Conservation (phyloP, 2,888 invertebrate genomes). For the Dicyrtoma fusca region DNA sequence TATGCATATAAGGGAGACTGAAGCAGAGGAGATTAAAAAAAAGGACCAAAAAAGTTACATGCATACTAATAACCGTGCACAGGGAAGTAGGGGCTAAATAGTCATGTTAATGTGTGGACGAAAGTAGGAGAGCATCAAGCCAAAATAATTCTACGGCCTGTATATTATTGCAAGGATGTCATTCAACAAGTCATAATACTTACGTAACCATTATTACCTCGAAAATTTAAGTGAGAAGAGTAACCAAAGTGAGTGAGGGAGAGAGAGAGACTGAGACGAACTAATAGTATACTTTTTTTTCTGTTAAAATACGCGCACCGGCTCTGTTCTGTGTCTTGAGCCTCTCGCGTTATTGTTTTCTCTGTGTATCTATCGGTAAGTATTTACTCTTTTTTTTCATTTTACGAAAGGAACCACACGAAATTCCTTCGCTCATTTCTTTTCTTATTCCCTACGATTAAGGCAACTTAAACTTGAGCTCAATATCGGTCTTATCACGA, state of each 20-base stretch:
- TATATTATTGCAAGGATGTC: neutral
- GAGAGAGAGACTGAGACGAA: too few relatives aligned
- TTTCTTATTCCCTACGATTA: conserved; percentile 20
- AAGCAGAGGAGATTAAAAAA: too few relatives aligned
- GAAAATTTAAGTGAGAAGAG: neutral
- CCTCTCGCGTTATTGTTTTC: conserved; percentile 13
- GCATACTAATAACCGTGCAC: too few relatives aligned
- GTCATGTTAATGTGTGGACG: too few relatives aligned
- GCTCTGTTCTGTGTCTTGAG: neutral
- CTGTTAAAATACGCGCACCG: too few relatives aligned
- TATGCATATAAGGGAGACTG: too few relatives aligned
- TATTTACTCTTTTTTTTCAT: neutral
- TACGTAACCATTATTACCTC: conserved; percentile 10
- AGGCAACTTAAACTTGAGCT: conserved; percentile 20
- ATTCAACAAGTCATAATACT: conserved; percentile 11
- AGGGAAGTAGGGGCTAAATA: too few relatives aligned
- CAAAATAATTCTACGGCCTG: too few relatives aligned
- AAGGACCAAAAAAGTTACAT: too few relatives aligned
- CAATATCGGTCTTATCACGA: conserved; percentile 27
- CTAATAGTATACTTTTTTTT: too few relatives aligned
- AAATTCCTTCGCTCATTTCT: conserved; percentile 23
- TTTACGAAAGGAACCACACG: conserved; percentile 3
- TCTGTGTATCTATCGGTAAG: neutral
- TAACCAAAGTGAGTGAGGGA: too few relatives aligned
- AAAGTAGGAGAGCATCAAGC: too few relatives aligned